Evolutionary conservation across 1,140 invertebrate genomes (phyloP), one percentile per base, ranked within the genome.

Genomic region (Drosophila azteca): DNA sequence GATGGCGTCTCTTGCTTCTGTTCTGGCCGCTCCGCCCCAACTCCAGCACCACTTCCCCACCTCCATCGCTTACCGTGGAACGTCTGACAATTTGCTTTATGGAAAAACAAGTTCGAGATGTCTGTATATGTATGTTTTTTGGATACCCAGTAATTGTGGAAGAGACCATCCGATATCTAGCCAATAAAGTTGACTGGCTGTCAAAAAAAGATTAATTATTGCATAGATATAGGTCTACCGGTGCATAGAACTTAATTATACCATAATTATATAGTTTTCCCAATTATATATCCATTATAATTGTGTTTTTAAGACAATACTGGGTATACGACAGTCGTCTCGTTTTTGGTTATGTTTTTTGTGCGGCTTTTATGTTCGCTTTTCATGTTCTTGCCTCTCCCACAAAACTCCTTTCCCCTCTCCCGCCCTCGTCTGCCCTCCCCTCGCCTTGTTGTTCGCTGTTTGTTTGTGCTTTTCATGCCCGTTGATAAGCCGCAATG

Each of bases 401-500:
- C 35, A 39, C 35, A 44, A 55, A 54, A 43, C 57, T 35, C 13
- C 50, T 51, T 48, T 58, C 7, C 35, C 57, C 6, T 26, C 6
- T 26, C 20, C 49, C 6, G 2, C 20, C 20, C 9, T n/a, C 26
- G 26, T 26, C 24, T 26, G 5, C 24, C 35, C 20, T n/a, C n/a
- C n/a, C n/a, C n/a, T n/a, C n/a, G n/a, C 9, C 53, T 43, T 51
- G 29, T 62, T 62, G 44, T 45, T 76, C 67, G 57, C 26, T 68
- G 35, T 50, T 62, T 54, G 53, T 54, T 51, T 66, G 44, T 63
- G 59, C 44, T 59, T 74, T 75, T 67, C 53, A 75, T 74, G 58
- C 61, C 35, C 45, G 73, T 79, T 89, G 84, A 89, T 89, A 89
- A 89, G 85, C 77, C 88, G 43, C 79, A 83, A 89, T 39, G 35